Base-by-base conservation (phyloP, 2,888 invertebrate species). In the Orchestes rusci region DNA sequence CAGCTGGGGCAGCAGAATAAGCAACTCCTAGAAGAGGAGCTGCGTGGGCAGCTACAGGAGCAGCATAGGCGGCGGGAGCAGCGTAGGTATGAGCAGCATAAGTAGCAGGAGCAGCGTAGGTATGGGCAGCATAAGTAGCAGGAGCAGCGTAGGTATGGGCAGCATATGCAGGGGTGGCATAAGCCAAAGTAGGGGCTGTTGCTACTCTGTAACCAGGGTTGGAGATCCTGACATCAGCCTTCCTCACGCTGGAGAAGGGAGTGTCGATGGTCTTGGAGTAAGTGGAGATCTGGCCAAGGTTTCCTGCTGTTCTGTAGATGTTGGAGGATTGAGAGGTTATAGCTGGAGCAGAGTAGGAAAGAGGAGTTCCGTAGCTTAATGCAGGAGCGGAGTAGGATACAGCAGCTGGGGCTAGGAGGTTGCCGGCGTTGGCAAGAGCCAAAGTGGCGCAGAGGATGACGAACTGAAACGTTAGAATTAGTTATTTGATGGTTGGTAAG, bases 221-320 rank as follows among this genome's bases (percentile, higher is more conserved):
- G 67, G 77, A 79, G 16, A 82, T 77, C n/a, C 82, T 76, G 20
- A 82, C 76, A 59, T 82, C 81, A 16, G 79, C 70, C 60, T 82
- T 82, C 59, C 79, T 77, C 32, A 80, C 80, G 61, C 79, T 81
- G 37, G 81, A 82, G 72, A 76, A 83, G 5, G 84, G 82, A 2
- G 83, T 83, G 64, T 80, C 79, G 56, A 83, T 75, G 49, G 79
- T 75, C 64, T 82, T 84, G 13, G 77, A 73, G 67, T 79, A 79
- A 34, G 81, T 80, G 12, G 83, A 80, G 45, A 80, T 72, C 72
- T 77, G 77, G 50, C 81, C 82, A 52, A 83, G 69, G 63, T 83
- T 83, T 53, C 79, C 83, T 47, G 73, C 77, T 34, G 75, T 73
- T 51, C 80, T 71, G 53, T 77, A 64, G 55, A 75, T 78, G 64